These are phyloP conservation scores for Xenops minutus DNA, from an alignment of 2,797 vertebrate species.

Conservation along the genomic window DNA sequence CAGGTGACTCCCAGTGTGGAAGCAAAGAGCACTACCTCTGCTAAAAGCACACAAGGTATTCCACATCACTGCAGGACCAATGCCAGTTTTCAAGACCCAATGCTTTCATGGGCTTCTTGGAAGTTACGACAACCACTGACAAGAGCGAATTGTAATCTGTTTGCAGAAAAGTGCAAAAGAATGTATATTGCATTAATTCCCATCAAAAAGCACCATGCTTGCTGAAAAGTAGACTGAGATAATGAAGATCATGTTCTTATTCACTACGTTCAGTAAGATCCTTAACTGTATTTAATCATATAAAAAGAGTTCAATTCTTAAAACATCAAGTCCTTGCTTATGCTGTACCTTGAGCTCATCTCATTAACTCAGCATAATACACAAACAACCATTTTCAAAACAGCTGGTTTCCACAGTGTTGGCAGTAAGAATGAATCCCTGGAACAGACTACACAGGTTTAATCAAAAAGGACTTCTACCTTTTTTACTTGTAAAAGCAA, in stretches of 20 bases:
- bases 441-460: background rate
- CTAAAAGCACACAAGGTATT: background rate
- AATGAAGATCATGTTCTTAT: background rate
- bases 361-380: background rate
- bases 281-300: background rate
- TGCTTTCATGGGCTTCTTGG: rapidly evolving
- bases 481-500: background rate
- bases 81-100: background rate
- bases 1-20: background rate
- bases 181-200: background rate
- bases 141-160: background rate
- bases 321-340: background rate
- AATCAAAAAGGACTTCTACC: background rate
- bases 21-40: background rate
- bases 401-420: background rate
- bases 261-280: background rate
- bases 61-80: background rate
- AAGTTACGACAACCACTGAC: background rate
- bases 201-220: background rate
- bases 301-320: background rate
- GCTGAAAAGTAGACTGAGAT: background rate
- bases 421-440: background rate
- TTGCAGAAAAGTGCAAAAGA: background rate
- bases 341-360: background rate
- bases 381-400: background rate